Base-by-base conservation (phyloP, 2,797 vertebrate genomes). In the Myiotriccus ornatus region DNA sequence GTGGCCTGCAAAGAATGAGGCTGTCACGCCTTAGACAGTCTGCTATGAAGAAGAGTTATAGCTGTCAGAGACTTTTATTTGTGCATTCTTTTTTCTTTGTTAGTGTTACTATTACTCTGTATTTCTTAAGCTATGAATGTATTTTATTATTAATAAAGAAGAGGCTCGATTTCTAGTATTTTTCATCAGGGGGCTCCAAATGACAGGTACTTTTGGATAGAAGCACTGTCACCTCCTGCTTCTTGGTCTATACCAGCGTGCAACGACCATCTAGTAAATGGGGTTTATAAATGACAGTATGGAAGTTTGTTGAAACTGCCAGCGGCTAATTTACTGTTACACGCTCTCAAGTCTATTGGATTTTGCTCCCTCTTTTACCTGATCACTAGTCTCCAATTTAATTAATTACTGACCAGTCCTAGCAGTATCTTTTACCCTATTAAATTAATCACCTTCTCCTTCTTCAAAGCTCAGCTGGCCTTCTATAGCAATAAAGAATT, bases 321-420 rank as follows among this genome's bases (percentile, higher is more conserved):
- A 70, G 82, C 68, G 71, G n/a, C 76, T 92, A 81, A 95, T 84
- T 91, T 68, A 56, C 57, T 84, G 64, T 39, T 75, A 86, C 32
- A 24, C 53, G 56, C 85, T 93, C 68, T 92, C 86, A 89, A 56
- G 39, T 71, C 46, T 89, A 71, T 82, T 93, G 78, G 62, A 93
- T 96, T 97, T 93, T 86, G 46, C 53, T 90, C 77, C 65, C 50
- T 78, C 77, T 90, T 86, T 93, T 80, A 89, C 73, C 89, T 94
- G 89, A 79, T 47, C 64, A 57, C 15, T 70, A 69, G 27, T 71
- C 49, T 94, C 37, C 88, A 92, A 94, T 94, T 95, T 91, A 95
- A 94, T 96, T 96, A 96, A 95, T 95, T 96, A 93, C 79, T 93
- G 85, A 84, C 87, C 64, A 83, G n/a, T 91, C 70, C 68, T 91